Evolutionary conservation across 2,888 invertebrate genomes (phyloP).

Genomic region (Trissolcus brochymenae): DNA sequence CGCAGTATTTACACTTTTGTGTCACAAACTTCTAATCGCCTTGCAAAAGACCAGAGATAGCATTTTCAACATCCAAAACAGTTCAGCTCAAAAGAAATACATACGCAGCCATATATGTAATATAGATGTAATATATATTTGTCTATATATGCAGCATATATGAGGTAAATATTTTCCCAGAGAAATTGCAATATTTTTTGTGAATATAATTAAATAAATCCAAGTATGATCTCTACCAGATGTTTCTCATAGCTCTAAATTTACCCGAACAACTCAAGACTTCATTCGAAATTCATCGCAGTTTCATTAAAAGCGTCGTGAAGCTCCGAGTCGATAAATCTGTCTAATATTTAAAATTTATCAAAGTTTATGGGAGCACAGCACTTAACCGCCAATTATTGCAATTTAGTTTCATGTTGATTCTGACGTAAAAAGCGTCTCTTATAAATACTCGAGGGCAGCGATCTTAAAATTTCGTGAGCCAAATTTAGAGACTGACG

Average conservation of each 20-base stretch:
- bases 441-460: constrained; percentile 40
- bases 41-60: too few species aligned
- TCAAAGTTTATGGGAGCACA: constrained; percentile 24
- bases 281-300: neutral
- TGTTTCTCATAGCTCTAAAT: too few species aligned
- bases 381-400: constrained; percentile 27
- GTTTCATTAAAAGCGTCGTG: constrained; percentile 15
- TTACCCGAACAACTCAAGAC: neutral
- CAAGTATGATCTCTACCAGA: too few species aligned
- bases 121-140: too few species aligned
- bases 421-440: constrained; percentile 38
- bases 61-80: too few species aligned
- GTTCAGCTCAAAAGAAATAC: too few species aligned
- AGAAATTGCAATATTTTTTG: too few species aligned
- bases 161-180: too few species aligned
- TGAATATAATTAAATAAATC: too few species aligned
- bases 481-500: constrained; percentile 34
- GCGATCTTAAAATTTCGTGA: constrained; percentile 30
- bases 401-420: constrained; percentile 39
- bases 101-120: too few species aligned
- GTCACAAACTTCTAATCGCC: neutral
- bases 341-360: constrained; percentile 36
- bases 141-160: too few species aligned
- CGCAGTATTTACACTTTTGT: constrained; percentile 15
- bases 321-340: constrained; percentile 28